Conservation (phyloP, 2,113 vertebrate species). For the Clarias macrocephalus region DNA sequence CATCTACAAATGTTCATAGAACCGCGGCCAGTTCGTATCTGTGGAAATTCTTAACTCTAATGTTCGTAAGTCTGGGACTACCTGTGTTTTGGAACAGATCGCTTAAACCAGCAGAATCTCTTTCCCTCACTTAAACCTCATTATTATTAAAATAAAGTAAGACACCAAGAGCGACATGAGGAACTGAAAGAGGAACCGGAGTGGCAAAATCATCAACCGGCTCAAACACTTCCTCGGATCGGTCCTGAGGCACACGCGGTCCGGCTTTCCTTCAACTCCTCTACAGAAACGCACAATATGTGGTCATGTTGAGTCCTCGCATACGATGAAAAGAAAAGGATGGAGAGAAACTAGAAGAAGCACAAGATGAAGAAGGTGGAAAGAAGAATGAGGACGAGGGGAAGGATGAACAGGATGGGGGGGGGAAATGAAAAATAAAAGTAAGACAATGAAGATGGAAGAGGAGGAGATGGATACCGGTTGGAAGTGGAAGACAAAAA, state of each 20-base stretch:
- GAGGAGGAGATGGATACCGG: background rate
- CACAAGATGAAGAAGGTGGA: background rate
- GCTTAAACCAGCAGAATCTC: background rate
- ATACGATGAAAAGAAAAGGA: background rate
- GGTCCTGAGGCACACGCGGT: too few species aligned
- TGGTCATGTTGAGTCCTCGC: background rate
- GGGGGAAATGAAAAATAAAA: background rate
- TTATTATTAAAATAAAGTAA: background rate
- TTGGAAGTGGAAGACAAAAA: background rate
- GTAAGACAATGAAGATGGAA: too few species aligned
- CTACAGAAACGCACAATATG: background rate
- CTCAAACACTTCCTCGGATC: too few species aligned
- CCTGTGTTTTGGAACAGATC: background rate
- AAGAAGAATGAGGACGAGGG: background rate
- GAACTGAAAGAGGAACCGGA: background rate
- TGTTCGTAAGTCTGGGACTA: too few species aligned
- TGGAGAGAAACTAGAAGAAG: background rate
- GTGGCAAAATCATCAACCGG: too few species aligned
- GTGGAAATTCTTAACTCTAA: too few species aligned
- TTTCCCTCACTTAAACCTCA: background rate
- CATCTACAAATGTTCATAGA: too few species aligned
- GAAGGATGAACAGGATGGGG: background rate
- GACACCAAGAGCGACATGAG: background rate
- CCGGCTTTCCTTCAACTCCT: too few species aligned
- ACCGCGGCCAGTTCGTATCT: too few species aligned